These are phyloP conservation scores for Oncopeltus fasciatus DNA, from an alignment of 1,140 invertebrate species.

Conservation along the genomic window DNA sequence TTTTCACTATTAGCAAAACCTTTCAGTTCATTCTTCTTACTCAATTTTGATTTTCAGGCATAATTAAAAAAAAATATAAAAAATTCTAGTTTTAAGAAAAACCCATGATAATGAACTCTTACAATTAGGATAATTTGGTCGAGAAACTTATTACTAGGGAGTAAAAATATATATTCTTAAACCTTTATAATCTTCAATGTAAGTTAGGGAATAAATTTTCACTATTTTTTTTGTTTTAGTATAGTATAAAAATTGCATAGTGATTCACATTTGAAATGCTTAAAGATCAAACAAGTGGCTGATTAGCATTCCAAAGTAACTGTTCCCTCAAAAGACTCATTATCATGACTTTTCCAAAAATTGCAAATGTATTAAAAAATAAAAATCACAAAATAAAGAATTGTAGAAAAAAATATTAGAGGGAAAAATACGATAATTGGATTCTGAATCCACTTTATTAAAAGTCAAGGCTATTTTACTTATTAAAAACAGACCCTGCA, in stretches of 20 bases:
- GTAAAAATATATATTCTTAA: conserved; percentile 8
- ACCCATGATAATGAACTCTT: conserved; percentile 8
- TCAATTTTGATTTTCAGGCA: not conserved
- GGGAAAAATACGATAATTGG: not conserved
- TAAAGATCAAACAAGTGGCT: not conserved
- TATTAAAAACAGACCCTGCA: conserved; percentile 6
- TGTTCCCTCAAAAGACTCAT: conserved; percentile 2
- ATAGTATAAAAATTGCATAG: not conserved
- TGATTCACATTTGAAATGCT: not conserved
- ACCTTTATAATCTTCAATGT: not conserved
- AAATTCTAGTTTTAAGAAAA: conserved; percentile 3
- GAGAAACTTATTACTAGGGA: conserved; percentile 6
- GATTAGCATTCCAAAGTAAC: not conserved
- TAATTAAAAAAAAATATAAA: not conserved
- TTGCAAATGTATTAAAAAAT: not conserved
- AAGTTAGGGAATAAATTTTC: not conserved
- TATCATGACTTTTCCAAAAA: conserved; percentile 9
- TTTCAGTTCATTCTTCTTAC: not conserved
- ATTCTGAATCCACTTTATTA: not conserved
- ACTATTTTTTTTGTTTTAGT: not conserved
- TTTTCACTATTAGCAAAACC: not conserved
- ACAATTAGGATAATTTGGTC: conserved; percentile 2
- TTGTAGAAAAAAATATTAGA: not conserved
- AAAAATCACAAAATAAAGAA: not conserved
- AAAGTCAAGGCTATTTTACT: not conserved